Evolutionary conservation across 2,888 invertebrate species (phyloP), one percentile per base, ranked within the genome.

Genomic region (Ophonus ardosiacus): DNA sequence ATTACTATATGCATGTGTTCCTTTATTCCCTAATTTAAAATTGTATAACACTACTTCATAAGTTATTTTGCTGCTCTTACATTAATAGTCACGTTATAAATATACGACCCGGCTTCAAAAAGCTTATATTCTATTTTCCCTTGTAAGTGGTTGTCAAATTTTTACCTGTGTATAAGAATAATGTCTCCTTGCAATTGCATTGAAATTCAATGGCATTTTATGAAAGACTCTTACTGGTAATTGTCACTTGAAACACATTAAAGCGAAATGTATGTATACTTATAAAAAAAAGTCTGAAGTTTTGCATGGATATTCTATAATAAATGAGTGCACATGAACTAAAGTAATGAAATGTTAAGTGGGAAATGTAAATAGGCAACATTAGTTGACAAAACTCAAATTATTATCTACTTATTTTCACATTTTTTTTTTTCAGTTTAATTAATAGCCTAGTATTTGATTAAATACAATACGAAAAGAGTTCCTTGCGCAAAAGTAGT

Each of bases 61-160:
- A 84, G 84, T 84, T 84, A 84, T 61, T 74, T 68, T 84, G 84
- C 84, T 84, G 84, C 84, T 78, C 84, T 78, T 84, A 84, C 56
- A 61, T 78, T 82, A 59, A 74, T 82, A 82, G 61, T 59, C 82
- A 59, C 78, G 56, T 31, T 78, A 78, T 78, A 21, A 80, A 74
- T 82, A 59, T 82, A 68, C 57, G 71, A 51, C 84, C 84, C 84
- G 84, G 84, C 84, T 61, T 84, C 78, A 84, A 84, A 84, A 76
- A 84, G 61, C 84, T 84, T 84, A 84, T 24, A 84, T 61, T 40
- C 83, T 83, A 84, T 84, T 71, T 65, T 78, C 84, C 84, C 78
- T 84, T 78, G 78, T 78, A 84, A 84, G 38, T 84, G 63, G 78
- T 84, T 84, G 83, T 83, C 83, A 84, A 71, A 57, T 65, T 84